Base-by-base conservation (phyloP, 2,113 vertebrate species). In the Protomyctophum bolini region DNA sequence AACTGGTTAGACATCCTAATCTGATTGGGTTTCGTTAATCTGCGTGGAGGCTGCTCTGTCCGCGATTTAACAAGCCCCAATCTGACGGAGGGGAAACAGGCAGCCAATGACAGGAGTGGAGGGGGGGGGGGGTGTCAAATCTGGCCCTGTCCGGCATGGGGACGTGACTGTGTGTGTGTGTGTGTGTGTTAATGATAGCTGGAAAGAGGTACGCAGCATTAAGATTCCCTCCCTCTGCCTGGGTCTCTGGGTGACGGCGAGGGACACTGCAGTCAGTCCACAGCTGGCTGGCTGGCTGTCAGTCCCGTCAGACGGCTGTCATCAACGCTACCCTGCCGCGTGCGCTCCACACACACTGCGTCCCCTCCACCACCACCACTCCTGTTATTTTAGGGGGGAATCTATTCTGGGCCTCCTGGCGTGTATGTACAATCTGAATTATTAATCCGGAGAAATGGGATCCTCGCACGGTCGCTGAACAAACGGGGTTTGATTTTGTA, bases 401-500 rank as follows among this genome's bases (percentile, higher is more conserved):
- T 80, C 86, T 89, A 86, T 90, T 91, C 82, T 75, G 64, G 77
- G 80, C 78, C 72, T 76, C 80, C 66, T 75, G 77, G 73, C 76
- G 64, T 83, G 84, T 41, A 6, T 41, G 33, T 85, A 85, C 79
- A 84, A 79, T 83, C 76, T 89, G 79, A 88, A 90, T 90, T 86
- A 89, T 92, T 91, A 75, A 91, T 91, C 78, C 80, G 58, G 70
- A 76, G 86, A 87, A 91, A 89, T 81, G 73, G 80, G 85, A 91
- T 89, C 83, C 69, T 66, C 72, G 83, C 82, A 82, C 57, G 64
- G 78, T 71, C 72, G 72, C 33, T 70, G 76, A 80, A 81, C 33
- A 0, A 6, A 79, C 71, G 73, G 66, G 68, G 79, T 82, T 85
- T 78, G 3, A 4, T 41, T 41, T 82, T 85, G 79, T 83, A 66